These are phyloP conservation scores for Cephalopachus bancanus DNA, from an alignment of 2,797 vertebrate species.

Conservation along the genomic window DNA sequence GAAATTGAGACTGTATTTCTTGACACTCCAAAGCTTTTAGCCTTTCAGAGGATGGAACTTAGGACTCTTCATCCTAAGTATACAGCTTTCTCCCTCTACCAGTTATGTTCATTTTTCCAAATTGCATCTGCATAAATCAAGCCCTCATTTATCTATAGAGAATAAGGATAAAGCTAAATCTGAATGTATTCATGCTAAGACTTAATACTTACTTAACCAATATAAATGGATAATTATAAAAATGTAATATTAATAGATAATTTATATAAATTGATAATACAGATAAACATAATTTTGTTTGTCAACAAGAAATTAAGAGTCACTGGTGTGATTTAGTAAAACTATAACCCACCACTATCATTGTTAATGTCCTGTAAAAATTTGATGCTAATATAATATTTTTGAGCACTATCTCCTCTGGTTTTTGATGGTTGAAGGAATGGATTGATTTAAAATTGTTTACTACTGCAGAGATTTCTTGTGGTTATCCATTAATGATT, in stretches of 20 bases:
- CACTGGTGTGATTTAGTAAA: not conserved
- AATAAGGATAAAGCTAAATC: not conserved
- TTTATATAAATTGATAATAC: not conserved
- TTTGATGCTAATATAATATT: not conserved
- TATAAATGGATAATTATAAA: not conserved
- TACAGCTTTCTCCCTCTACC: not conserved
- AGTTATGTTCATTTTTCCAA: not conserved
- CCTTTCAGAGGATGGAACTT: not conserved
- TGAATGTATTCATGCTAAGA: not conserved
- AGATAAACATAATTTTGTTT: not conserved
- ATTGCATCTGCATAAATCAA: not conserved
- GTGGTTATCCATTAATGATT: slow-evolving; percentile 28
- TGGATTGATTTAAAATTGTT: not conserved
- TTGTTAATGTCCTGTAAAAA: not conserved
- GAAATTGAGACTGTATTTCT: not conserved
- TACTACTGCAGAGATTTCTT: not conserved
- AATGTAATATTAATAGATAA: not conserved
- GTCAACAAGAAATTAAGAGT: not conserved
- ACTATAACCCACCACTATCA: not conserved
- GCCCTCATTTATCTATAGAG: not conserved
- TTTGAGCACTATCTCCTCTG: not conserved
- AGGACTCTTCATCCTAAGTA: not conserved
- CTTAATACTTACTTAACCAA: not conserved
- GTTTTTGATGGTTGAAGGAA: slow-evolving; percentile 11
- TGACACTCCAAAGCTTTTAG: not conserved